Percentiles rank a stretch among this genome's conserved stretches.
Evolutionary conservation across 2,113 vertebrate species (phyloP).

Genomic region (Rana temporaria): DNA sequence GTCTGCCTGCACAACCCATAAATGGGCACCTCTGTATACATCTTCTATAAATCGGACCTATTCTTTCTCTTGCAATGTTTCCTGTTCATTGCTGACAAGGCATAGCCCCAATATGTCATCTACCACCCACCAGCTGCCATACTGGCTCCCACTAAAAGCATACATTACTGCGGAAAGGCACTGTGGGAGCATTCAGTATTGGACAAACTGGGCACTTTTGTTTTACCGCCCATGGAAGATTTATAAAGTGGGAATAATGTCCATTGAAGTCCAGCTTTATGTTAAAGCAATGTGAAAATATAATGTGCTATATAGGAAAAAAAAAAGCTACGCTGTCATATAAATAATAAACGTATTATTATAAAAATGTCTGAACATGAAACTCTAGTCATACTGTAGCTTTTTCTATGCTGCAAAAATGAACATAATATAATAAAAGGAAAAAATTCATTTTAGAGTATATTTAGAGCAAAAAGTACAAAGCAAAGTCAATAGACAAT

Average conservation of each 20-base stretch:
- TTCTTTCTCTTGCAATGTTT: neutral
- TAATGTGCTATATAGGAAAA: no score
- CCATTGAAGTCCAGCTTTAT: no score
- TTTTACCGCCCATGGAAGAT: neutral
- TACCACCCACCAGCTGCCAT: neutral
- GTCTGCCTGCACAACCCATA: neutral
- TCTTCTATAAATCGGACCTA: neutral
- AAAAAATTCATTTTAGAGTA: no score
- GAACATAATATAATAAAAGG: no score
- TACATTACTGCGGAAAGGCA: constrained; percentile 3
- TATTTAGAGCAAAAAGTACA: no score
- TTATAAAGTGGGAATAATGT: neutral
- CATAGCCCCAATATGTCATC: constrained; percentile 20
- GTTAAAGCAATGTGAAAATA: no score
- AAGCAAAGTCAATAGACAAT: no score
- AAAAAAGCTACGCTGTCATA: no score
- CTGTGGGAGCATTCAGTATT: neutral
- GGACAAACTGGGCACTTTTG: neutral
- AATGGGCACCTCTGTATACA: neutral
- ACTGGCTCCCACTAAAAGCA: neutral
- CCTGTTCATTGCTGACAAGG: constrained; percentile 3
- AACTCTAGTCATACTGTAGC: no score
- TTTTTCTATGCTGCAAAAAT: no score
- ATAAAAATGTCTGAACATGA: no score
- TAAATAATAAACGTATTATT: no score